phyloP scores from a whole-genome alignment of 2,888 invertebrate species.

The Sinhomidia bicolor region DNA sequence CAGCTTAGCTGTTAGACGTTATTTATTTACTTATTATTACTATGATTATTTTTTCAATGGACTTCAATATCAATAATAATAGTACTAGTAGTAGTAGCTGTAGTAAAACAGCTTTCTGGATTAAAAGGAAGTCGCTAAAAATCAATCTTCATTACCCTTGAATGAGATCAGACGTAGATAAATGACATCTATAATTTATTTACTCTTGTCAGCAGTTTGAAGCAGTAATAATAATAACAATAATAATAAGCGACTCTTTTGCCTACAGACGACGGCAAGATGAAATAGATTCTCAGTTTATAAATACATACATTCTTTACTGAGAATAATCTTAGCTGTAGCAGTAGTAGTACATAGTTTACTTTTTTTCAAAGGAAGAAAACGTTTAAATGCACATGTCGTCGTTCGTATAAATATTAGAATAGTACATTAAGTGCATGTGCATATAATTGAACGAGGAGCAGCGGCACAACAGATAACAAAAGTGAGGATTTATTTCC shows the following conservation, averaged over 20 bases:
- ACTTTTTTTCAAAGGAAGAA: not conserved
- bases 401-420: too few species aligned
- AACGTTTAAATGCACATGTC: constrained; percentile 16
- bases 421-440: too few species aligned
- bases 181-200: constrained; percentile 43
- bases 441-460: not conserved
- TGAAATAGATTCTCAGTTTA: not conserved
- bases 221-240: not conserved
- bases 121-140: constrained; percentile 32
- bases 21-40: too few species aligned
- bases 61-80: too few species aligned
- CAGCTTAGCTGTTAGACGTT: too few species aligned
- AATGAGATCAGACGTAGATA: constrained; percentile 59
- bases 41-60: too few species aligned
- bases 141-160: constrained; percentile 59
- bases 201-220: not conserved
- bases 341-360: not conserved
- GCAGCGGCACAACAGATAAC: not conserved
- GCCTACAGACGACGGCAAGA: constrained; percentile 2
- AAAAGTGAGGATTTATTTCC: not conserved
- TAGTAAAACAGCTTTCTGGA: constrained; percentile 7
- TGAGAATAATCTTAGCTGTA: constrained; percentile 34
- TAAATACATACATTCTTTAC: constrained; percentile 41
- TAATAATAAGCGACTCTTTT: not conserved
- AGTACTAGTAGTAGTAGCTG: too few species aligned